Conservation (phyloP, 2,113 vertebrate genomes). For the Plectropomus leopardus region DNA sequence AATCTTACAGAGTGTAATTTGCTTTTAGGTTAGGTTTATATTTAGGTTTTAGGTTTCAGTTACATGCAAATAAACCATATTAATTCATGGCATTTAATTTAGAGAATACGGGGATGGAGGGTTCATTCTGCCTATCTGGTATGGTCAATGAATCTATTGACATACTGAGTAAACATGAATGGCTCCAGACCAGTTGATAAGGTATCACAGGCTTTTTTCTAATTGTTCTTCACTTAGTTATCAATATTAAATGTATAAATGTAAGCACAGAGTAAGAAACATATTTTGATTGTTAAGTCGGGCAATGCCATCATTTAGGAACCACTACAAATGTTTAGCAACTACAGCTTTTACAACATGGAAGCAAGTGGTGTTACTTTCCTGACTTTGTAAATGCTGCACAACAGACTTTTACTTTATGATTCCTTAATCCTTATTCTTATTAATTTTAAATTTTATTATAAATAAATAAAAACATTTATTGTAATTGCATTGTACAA, state of each 20-base stretch:
- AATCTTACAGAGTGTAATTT: too few relatives aligned
- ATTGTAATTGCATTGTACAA: background rate
- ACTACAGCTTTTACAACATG: background rate
- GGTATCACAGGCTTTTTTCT: background rate
- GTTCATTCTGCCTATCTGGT: background rate
- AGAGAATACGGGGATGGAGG: background rate
- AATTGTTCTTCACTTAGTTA: slow-evolving; percentile 3
- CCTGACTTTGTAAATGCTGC: too few relatives aligned
- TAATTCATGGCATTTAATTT: background rate
- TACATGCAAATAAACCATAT: background rate
- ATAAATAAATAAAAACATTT: background rate
- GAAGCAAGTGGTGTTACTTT: background rate
- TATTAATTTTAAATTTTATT: background rate
- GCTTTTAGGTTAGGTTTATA: too few relatives aligned
- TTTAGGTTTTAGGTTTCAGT: too few relatives aligned
- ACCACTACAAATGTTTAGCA: background rate
- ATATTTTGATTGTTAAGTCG: too few relatives aligned
- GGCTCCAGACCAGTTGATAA: background rate
- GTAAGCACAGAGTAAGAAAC: too few relatives aligned
- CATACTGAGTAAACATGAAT: background rate
- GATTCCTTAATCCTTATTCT: too few relatives aligned
- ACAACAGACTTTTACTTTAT: too few relatives aligned
- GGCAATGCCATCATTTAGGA: background rate
- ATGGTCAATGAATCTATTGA: background rate
- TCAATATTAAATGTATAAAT: background rate